Evolutionary conservation across 2,113 vertebrate genomes (phyloP).

Genomic region (Rissa tridactyla): DNA sequence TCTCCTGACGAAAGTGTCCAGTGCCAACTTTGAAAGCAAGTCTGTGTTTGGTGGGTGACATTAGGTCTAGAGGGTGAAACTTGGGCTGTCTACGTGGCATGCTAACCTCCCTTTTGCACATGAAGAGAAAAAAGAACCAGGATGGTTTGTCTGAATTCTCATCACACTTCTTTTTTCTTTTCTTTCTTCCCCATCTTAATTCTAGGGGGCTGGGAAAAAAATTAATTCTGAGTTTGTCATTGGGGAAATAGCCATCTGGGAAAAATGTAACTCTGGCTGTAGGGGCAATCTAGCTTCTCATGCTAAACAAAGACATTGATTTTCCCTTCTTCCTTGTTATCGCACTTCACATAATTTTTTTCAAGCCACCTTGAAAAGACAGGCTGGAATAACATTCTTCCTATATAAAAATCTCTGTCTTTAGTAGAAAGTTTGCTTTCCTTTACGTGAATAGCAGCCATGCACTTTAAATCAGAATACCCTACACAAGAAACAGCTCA

Average conservation of each 20-base stretch:
- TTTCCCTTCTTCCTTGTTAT: not conserved
- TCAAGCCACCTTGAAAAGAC: not conserved
- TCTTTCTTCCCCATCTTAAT: not conserved
- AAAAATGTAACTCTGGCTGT: not conserved
- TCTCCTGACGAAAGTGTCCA: not conserved
- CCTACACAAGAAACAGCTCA: not conserved
- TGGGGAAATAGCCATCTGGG: not conserved
- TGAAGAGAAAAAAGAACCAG: not conserved
- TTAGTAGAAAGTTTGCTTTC: not conserved
- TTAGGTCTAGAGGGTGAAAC: not conserved
- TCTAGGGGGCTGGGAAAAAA: not conserved
- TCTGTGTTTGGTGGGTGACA: not conserved
- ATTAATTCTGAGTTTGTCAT: not conserved
- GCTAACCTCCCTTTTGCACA: not conserved
- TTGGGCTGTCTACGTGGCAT: not conserved
- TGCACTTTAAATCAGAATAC: not conserved
- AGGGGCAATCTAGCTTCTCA: not conserved
- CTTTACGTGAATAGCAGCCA: not conserved
- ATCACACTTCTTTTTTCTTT: not conserved
- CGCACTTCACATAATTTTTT: not conserved
- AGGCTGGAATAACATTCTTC: not conserved
- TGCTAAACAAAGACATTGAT: conserved; percentile 19
- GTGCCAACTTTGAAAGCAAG: not conserved
- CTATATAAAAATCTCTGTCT: not conserved
- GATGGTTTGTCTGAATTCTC: not conserved